Evolutionary conservation across 1,140 invertebrate species (phyloP).

Genomic region (Lanistes nyassanus): DNA sequence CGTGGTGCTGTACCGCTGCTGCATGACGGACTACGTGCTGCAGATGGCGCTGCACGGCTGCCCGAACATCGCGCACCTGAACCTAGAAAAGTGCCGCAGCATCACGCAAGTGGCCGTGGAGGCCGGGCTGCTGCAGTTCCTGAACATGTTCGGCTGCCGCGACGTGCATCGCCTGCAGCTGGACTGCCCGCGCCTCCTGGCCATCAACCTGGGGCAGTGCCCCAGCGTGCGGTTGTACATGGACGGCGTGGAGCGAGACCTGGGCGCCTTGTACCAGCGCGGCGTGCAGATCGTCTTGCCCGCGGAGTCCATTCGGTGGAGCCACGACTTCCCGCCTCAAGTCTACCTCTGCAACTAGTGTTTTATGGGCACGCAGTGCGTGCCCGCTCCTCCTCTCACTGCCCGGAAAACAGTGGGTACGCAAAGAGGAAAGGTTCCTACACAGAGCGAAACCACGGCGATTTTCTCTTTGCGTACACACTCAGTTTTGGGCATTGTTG

Average conservation of each 20-base stretch:
- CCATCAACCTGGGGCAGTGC: slow-evolving; percentile 58
- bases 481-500: background rate
- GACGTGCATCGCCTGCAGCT: slow-evolving; percentile 48
- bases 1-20: slow-evolving; percentile 59
- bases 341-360: slow-evolving; percentile 37
- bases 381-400: background rate
- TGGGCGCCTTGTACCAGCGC: slow-evolving; percentile 28
- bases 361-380: background rate
- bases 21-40: slow-evolving; percentile 57
- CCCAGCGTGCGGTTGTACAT: slow-evolving; percentile 50
- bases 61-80: slow-evolving; percentile 55
- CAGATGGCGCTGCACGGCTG: slow-evolving; percentile 59
- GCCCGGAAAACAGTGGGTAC: background rate
- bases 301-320: slow-evolving; percentile 49
- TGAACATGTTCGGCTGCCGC: slow-evolving; percentile 58
- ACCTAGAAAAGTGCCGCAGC: slow-evolving; percentile 56
- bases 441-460: too few species aligned
- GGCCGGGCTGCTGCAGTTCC: slow-evolving; percentile 48
- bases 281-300: slow-evolving; percentile 47
- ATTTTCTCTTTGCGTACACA: background rate
- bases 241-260: slow-evolving; percentile 45
- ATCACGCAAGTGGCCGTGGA: slow-evolving; percentile 48
- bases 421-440: background rate
- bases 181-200: slow-evolving; percentile 53
- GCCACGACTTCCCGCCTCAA: slow-evolving; percentile 54